phyloP scores from a whole-genome alignment of 92 coral and sea anemone species.

The Parazoanthus swiftii region DNA sequence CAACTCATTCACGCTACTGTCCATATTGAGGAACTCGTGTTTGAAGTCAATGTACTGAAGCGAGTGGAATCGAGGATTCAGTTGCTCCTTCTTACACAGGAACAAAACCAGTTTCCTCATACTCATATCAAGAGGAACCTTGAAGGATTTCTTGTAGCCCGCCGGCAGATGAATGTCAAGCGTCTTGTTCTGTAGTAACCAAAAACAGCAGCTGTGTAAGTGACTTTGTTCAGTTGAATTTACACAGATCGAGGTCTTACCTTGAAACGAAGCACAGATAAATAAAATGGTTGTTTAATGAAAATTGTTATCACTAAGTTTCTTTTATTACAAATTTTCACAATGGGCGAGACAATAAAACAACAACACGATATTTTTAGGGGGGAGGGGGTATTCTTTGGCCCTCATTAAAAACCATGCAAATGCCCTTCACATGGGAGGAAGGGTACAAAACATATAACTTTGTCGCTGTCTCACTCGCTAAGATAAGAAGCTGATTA shows the following conservation, averaged over 20 bases:
- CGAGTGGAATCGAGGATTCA: constrained; percentile 70
- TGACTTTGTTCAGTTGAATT: too few relatives aligned
- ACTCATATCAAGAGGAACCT: constrained; percentile 64
- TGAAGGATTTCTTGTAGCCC: constrained; percentile 52
- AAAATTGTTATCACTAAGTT: background rate
- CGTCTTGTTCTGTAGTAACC: constrained; percentile 52
- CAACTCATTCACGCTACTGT: constrained; percentile 53
- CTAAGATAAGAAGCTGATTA: too few relatives aligned
- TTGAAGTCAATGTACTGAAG: constrained; percentile 72
- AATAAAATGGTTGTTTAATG: background rate
- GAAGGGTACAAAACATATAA: too few relatives aligned
- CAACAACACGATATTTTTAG: too few relatives aligned
- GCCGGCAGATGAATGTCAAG: constrained; percentile 61
- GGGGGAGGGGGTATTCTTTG: too few relatives aligned
- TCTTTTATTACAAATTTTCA: background rate
- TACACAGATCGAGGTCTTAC: background rate
- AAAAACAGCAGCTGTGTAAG: background rate
- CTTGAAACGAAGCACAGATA: too few relatives aligned
- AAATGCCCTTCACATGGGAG: too few relatives aligned
- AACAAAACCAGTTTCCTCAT: constrained; percentile 54
- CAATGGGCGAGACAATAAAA: background rate
- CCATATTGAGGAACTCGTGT: constrained; percentile 63
- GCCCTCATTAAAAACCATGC: too few relatives aligned
- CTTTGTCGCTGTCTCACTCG: too few relatives aligned
- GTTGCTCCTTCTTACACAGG: constrained; percentile 60